Base-by-base conservation (phyloP, 2,113 vertebrate species). In the Zootoca vivipara region DNA sequence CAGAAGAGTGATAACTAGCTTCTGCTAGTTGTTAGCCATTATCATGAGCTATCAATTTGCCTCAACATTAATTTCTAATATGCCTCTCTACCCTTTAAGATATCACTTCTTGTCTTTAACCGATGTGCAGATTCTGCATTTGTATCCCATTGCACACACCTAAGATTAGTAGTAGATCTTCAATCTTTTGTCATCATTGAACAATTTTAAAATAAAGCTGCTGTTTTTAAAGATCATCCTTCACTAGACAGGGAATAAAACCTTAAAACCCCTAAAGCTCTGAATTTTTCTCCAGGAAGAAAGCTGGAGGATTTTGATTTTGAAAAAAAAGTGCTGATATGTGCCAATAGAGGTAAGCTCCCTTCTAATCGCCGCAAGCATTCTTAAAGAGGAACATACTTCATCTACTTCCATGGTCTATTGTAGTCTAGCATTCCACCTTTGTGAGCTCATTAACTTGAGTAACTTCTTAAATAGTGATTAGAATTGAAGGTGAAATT, bases 341-440 rank as follows among this genome's bases (percentile, higher is more conserved):
- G 16, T 85, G 4, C 30, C n/a, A 86, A 83, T 24, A 90, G 81
- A 38, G 89, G 30, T 0, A 1, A 92, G 7, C 91, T 89, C 35
- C 92, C 65, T 85, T 38, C 74, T 89, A 89, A 92, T 90, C 89
- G 72, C 40, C 86, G 80, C 64, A 86, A 87, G 84, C 69, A 0
- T 86, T 89, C 86, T 90, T 83, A 88, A 52, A 79, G 10, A 22
- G n/a, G n/a, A 82, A 26, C 3, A 75, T 88, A 91, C 70, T 82
- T 92, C 33, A 91, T 67, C 69, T 67, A 73, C 0, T 28, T 89
- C 86, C 90, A 84, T 83, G 82, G 1, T 72, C 62, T 85, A 1
- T n/a, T 90, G 26, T 30, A 93, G 75, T 90, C 58, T 92, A 81
- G 87, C n/a, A 83, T 86, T 84, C 35, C 0, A 86, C 91, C 92